Conservation (phyloP, 2,797 vertebrate species). For the Hybognathus amarus region DNA sequence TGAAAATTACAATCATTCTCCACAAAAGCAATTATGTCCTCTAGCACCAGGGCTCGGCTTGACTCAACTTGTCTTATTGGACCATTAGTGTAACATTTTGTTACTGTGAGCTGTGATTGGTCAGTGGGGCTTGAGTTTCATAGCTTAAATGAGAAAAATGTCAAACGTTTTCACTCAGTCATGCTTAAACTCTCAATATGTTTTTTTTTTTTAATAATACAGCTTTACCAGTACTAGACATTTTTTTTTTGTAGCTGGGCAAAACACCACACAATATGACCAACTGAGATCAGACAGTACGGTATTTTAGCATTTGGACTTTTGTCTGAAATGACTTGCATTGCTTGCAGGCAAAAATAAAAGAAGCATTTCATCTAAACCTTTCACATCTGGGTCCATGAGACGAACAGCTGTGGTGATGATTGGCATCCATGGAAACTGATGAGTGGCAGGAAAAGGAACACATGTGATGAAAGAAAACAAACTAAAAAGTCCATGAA, state of each 20-base stretch:
- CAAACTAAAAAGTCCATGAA: no score
- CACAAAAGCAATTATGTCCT: conserved; percentile 44
- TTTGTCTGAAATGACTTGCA: not conserved
- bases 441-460: no score
- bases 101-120: conserved; percentile 24
- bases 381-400: no score
- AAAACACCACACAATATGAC: not conserved
- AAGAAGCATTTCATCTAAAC: no score
- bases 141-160: conserved; percentile 12
- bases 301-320: not conserved
- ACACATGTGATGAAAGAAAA: no score
- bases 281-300: not conserved
- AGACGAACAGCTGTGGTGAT: no score
- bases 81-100: conserved; percentile 41
- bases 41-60: not conserved
- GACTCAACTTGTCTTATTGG: not conserved
- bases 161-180: conserved; percentile 15
- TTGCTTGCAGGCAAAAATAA: not conserved
- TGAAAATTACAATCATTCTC: conserved; percentile 53
- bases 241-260: not conserved
- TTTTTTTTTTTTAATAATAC: not conserved
- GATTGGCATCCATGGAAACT: no score
- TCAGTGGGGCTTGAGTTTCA: conserved; percentile 31
- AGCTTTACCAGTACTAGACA: not conserved
- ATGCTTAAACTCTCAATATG: conserved; percentile 1